These are phyloP conservation scores for Uropetala carovei DNA, from an alignment of 2,888 invertebrate species.

Conservation along the genomic window DNA sequence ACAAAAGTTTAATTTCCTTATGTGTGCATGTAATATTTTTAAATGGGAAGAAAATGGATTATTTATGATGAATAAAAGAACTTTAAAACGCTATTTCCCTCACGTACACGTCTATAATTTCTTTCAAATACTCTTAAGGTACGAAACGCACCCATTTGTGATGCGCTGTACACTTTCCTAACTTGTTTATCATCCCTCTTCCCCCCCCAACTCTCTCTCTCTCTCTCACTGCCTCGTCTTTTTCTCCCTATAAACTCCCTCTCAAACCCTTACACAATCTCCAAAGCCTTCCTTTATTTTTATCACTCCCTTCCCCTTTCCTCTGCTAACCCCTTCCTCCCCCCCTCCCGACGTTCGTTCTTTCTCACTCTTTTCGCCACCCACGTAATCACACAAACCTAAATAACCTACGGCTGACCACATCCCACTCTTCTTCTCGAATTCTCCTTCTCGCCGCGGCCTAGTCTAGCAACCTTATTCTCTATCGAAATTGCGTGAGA, in stretches of 20 bases:
- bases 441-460: neutral
- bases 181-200: too few species aligned
- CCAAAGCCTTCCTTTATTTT: neutral
- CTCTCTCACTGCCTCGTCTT: neutral
- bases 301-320: neutral
- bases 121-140: too few species aligned
- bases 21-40: too few species aligned
- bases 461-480: neutral
- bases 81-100: too few species aligned
- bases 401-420: too few species aligned
- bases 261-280: neutral
- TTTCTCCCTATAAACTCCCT: neutral
- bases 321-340: neutral
- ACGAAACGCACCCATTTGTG: too few species aligned
- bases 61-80: too few species aligned
- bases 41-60: too few species aligned
- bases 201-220: neutral
- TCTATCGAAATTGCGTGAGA: too few species aligned
- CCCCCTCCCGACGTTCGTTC: neutral
- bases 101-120: too few species aligned
- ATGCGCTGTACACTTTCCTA: too few species aligned
- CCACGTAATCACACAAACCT: neutral
- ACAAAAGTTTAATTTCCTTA: too few species aligned
- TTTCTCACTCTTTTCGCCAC: neutral
- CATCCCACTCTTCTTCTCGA: neutral